Conservation (phyloP, 2,113 vertebrate species). For the Elaphurus davidianus region DNA sequence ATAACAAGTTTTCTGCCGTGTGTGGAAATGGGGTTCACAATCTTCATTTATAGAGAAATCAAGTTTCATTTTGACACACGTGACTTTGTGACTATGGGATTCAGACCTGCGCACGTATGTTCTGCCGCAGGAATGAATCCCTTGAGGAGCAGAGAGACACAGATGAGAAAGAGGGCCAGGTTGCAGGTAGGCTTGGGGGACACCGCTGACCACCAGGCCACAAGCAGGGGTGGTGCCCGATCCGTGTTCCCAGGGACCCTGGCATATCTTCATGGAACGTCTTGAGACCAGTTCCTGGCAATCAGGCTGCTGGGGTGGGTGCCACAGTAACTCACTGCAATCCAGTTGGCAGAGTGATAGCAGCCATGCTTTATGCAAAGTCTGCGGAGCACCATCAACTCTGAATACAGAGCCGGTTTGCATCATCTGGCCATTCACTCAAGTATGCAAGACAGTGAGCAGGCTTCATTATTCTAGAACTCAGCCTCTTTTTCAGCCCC, state of each 20-base stretch:
- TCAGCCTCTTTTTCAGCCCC: background rate
- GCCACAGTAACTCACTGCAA: background rate
- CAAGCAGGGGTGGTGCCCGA: fast-evolving
- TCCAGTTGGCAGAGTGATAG: background rate
- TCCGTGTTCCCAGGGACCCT: background rate
- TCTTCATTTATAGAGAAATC: background rate
- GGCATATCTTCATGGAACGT: background rate
- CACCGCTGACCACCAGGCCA: background rate
- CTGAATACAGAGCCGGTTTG: background rate
- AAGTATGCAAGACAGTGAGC: background rate
- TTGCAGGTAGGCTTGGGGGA: background rate
- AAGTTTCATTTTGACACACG: background rate
- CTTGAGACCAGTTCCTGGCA: background rate
- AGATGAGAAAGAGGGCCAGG: background rate
- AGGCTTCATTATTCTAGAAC: background rate
- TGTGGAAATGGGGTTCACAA: background rate
- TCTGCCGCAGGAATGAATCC: too few relatives aligned
- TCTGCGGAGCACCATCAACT: background rate
- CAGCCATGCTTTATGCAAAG: background rate
- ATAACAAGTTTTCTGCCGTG: background rate
- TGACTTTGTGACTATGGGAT: background rate
- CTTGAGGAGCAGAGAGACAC: background rate
- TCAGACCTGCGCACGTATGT: fast-evolving
- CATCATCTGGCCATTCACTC: background rate
- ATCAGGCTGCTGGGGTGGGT: too few relatives aligned